Evolutionary conservation across 2,888 invertebrate species (phyloP).

Genomic region (Xylota sylvarum): DNA sequence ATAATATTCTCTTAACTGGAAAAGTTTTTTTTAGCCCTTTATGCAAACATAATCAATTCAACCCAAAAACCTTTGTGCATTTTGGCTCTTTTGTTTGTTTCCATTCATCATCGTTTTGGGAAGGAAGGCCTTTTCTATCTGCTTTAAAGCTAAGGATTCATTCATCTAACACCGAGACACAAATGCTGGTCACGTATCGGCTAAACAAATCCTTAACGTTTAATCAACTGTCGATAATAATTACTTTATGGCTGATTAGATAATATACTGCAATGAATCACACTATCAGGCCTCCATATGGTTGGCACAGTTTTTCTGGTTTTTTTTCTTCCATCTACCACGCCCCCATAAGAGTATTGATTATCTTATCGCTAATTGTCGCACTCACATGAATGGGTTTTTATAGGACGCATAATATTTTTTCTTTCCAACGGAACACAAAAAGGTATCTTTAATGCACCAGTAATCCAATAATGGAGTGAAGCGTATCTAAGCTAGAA

Average conservation of each 20-base stretch:
- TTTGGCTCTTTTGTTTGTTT: background rate
- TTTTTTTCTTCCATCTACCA: background rate
- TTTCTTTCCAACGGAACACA: background rate
- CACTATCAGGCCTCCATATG: background rate
- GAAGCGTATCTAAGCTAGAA: background rate
- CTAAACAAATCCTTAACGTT: background rate
- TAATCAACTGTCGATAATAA: constrained; percentile 12
- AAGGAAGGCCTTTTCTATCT: background rate
- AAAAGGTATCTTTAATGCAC: constrained; percentile 8
- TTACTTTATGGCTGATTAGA: constrained; percentile 17
- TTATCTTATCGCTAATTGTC: constrained; percentile 26
- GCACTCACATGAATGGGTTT: constrained; percentile 8
- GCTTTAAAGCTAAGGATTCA: background rate
- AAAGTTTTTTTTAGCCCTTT: background rate
- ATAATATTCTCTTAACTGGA: background rate
- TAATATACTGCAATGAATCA: constrained; percentile 9
- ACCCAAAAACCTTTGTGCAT: background rate
- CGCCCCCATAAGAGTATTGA: constrained; percentile 3
- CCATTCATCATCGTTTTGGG: background rate
- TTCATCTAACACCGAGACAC: background rate
- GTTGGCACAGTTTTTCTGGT: background rate
- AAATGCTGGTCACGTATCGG: background rate
- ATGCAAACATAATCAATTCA: constrained; percentile 3
- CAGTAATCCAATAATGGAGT: background rate
- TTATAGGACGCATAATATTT: background rate